Conservation (phyloP, 2,797 vertebrate genomes). For the Chiloscyllium punctatum region DNA sequence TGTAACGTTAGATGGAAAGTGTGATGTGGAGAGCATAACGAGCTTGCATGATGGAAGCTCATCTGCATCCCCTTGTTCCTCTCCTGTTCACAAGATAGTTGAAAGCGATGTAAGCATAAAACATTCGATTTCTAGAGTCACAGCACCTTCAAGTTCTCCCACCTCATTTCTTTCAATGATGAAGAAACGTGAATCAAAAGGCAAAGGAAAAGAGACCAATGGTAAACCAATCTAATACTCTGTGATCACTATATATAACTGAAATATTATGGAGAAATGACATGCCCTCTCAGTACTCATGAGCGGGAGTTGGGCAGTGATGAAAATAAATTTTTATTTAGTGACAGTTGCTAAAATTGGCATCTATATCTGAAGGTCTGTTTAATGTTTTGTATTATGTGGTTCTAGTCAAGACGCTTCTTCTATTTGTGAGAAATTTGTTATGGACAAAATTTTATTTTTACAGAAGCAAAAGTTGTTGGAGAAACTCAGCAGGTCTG, state of each 20-base stretch:
- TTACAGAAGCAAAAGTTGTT: not conserved
- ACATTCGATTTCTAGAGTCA: slow-evolving; percentile 60
- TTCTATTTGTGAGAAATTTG: not conserved
- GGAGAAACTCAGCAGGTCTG: too few species aligned
- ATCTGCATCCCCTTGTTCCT: slow-evolving; percentile 55
- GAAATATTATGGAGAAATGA: not conserved
- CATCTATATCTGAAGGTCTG: too few species aligned
- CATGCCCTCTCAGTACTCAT: not conserved
- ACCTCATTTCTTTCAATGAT: slow-evolving; percentile 60
- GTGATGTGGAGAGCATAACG: slow-evolving; percentile 50
- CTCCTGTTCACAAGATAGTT: slow-evolving; percentile 63
- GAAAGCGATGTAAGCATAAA: slow-evolving; percentile 58
- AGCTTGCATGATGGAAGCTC: slow-evolving; percentile 55
- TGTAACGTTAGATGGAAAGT: slow-evolving; percentile 53
- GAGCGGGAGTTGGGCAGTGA: not conserved
- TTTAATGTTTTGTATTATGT: not conserved
- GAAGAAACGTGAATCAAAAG: slow-evolving; percentile 78
- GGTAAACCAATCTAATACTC: slow-evolving; percentile 55
- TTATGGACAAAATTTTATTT: not conserved
- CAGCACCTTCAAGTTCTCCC: slow-evolving; percentile 59
- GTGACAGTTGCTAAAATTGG: not conserved
- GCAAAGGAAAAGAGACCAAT: slow-evolving; percentile 70
- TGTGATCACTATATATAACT: slow-evolving; percentile 36
- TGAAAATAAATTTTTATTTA: not conserved
- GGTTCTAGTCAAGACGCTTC: not conserved